Conservation (phyloP, 2,888 invertebrate genomes). For the Eristalis tenax region DNA sequence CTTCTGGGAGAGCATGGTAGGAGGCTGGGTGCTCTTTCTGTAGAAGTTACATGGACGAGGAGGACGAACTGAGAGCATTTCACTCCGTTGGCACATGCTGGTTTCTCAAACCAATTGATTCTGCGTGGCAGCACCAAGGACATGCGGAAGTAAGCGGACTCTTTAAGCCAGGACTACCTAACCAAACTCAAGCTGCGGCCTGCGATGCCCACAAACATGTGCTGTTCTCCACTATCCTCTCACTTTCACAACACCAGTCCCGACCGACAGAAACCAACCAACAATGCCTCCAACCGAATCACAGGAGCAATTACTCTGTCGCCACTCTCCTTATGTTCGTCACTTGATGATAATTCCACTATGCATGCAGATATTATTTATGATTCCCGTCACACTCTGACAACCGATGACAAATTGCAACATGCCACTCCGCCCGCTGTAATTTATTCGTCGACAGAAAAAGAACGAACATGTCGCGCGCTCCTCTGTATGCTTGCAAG, state of each 20-base stretch:
- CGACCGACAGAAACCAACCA: neutral
- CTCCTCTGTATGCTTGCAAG: constrained; percentile 28
- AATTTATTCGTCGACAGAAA: neutral
- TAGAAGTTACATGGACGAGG: too few species aligned
- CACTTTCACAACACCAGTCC: neutral
- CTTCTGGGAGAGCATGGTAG: too few species aligned
- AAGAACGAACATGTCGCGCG: neutral
- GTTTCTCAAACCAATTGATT: too few species aligned
- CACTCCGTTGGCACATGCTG: too few species aligned
- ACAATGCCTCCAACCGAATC: neutral
- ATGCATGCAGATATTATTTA: constrained; percentile 65
- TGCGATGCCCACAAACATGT: too few species aligned
- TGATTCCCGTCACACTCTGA: constrained; percentile 67
- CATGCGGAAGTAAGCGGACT: too few species aligned
- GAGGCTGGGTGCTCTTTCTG: too few species aligned
- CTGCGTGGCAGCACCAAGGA: too few species aligned
- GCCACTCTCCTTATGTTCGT: neutral
- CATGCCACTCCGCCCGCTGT: neutral
- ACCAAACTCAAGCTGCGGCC: too few species aligned
- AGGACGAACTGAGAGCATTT: too few species aligned
- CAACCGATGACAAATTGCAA: constrained; percentile 63
- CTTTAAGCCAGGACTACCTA: too few species aligned
- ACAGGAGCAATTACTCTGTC: constrained; percentile 6
- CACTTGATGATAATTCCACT: constrained; percentile 51
- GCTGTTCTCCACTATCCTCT: neutral